Evolutionary conservation across 92 coral and sea anemone genomes (phyloP), one percentile per base, ranked within the genome.

Genomic region (Pocillopora meandrina): DNA sequence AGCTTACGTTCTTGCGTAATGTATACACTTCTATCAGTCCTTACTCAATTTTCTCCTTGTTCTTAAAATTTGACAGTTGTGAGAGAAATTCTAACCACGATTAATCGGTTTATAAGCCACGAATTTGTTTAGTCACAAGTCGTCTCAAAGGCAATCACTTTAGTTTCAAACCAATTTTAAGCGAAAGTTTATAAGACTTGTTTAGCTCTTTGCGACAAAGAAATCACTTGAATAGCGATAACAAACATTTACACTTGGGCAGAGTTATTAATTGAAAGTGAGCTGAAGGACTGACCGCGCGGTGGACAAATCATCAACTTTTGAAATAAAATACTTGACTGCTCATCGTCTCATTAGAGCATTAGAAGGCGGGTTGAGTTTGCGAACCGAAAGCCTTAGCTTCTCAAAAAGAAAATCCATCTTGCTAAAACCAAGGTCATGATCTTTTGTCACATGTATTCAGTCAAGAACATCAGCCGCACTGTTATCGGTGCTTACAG

Each of bases 91-190:
- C n/a, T 9, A 65, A 56, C 31, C 75, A 15, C 47, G 26, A 68
- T 80, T 21, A 56, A 21, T 56, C 72, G 65, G 61, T 55, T 68
- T 80, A 68, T 65, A 12, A 49, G 72, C 18, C 83, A 65, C 52
- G 83, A 79, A 79, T 65, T 79, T 79, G 55, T 65, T 79, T 65
- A 79, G 83, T 26, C 83, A 56, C 65, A 26, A 67, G 75, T 26
- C 56, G 56, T 34, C 19, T 56, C 13, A 56, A 14, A 80, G 49
- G 66, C 65, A 80, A 12, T 68, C 34, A 74, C 62, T 67, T 70
- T 1, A 19, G 35, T 18, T 47, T n/a, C 18, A 23, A 65, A 64
- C 17, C 35, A 75, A 49, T 65, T 79, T 42, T 42, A 61, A 52
- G 13, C 83, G 10, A 78, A 65, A 64, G 73, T 14, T 42, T n/a